Conservation (phyloP, 2,888 invertebrate genomes). For the Hermaeophaga mercurialis region DNA sequence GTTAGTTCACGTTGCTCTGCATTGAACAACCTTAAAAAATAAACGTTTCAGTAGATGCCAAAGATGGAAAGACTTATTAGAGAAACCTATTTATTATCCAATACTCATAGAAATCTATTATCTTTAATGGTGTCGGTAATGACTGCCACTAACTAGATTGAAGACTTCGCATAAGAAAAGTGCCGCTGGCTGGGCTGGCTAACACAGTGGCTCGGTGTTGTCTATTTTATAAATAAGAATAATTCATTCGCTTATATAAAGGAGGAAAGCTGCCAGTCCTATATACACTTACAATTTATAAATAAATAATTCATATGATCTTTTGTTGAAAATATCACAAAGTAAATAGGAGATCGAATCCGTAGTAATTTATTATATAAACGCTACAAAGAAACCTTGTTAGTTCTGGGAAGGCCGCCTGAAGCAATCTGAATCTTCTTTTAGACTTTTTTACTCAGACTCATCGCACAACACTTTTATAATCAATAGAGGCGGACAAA, state of each 20-base stretch:
- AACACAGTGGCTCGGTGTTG: neutral
- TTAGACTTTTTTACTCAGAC: slow-evolving; percentile 3
- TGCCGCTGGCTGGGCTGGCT: neutral
- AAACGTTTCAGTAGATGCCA: too few species aligned
- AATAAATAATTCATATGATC: slow-evolving; percentile 25
- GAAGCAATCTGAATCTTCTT: slow-evolving; percentile 37
- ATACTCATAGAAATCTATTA: neutral
- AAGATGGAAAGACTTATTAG: too few species aligned
- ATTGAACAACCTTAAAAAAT: too few species aligned
- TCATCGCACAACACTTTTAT: too few species aligned
- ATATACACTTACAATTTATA: slow-evolving; percentile 14
- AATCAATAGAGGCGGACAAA: too few species aligned
- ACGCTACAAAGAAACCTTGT: slow-evolving; percentile 55
- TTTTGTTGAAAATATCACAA: slow-evolving; percentile 25
- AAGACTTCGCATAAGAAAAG: neutral
- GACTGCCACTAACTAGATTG: neutral
- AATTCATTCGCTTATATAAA: slow-evolving; percentile 7
- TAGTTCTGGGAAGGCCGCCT: slow-evolving; percentile 53
- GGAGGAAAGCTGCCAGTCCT: neutral
- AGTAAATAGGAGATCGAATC: slow-evolving; percentile 32
- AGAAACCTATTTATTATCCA: neutral
- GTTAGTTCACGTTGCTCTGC: too few species aligned
- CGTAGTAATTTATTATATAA: slow-evolving; percentile 45
- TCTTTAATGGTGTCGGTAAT: neutral
- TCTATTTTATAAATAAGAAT: slow-evolving; percentile 13